Base-by-base conservation (phyloP, 37 sponge, comb jelly and placozoan genomes). In the Axinella damicornis region DNA sequence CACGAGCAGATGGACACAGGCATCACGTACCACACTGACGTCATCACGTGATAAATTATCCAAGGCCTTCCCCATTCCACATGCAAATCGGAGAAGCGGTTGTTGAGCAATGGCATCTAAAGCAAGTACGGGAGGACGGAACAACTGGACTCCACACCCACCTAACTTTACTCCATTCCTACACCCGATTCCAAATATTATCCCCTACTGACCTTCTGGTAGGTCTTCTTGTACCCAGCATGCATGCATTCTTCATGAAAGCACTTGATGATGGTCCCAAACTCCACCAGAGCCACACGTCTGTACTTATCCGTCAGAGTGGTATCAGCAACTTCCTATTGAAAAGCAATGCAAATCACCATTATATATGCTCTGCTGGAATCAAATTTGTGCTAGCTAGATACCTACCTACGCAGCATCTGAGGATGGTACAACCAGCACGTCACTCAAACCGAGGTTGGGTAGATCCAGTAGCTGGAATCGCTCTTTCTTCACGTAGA, bases 191-290 rank as follows among this genome's bases (percentile, higher is more conserved):
- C n/a, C n/a, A n/a, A n/a, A n/a, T n/a, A n/a, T n/a, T n/a, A n/a
- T n/a, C n/a, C n/a, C n/a, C 6, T 46, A 46, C 46, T 46, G 9
- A 75, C 76, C 76, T 75, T 75, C 25, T 75, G 56, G 53, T 39
- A 75, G 14, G 76, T 75, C 76, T 75, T 53, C 57, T 75, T 53
- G 58, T 75, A 75, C 2, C 56, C 76, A 39, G 76, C 76, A 75
- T 75, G 76, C n/a, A 61, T 75, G 57, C n/a, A 14, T 61, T 61
- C 27, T 56, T 75, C 58, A 27, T 75, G 56, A 27, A 75, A 21
- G 18, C 53, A 32, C 30, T 57, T 35, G 32, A 75, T 54, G 55
- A 56, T 75, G 31, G 18, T 13, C 18, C 54, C 41, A 57, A 54
- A 75, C 27, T 75, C 76, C 57, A 57, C 31, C 25, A 39, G 54